Conservation (phyloP, 2,113 vertebrate genomes). For the Rissa tridactyla region DNA sequence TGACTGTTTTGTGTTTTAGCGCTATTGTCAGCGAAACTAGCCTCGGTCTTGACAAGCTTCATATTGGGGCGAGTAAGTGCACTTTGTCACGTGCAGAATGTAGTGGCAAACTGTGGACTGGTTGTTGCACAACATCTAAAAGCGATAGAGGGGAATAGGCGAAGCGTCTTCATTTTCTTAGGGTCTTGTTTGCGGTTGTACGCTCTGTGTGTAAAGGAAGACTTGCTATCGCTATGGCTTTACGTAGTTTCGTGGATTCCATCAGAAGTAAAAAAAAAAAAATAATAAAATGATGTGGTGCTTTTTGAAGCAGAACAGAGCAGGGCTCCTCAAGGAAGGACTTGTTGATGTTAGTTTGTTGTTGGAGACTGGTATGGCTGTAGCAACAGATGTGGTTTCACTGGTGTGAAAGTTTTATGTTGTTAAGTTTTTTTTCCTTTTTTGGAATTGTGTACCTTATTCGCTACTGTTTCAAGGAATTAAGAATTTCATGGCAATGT, state of each 20-base stretch:
- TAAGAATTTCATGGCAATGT: background rate
- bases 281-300: background rate
- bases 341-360: background rate
- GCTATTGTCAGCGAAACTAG: background rate
- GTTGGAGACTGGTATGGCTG: background rate
- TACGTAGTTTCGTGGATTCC: background rate
- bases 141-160: background rate
- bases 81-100: background rate
- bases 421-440: background rate
- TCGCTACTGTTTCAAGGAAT: background rate
- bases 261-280: background rate
- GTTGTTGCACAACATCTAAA: background rate
- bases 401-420: background rate
- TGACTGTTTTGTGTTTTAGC: background rate
- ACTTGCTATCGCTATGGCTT: background rate
- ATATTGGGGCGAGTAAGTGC: background rate
- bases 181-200: background rate
- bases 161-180: background rate
- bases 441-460: background rate
- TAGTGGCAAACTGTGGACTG: background rate
- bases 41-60: background rate
- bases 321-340: background rate
- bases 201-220: background rate
- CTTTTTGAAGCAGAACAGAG: background rate
- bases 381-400: conserved; percentile 13